Evolutionary conservation across 1,140 invertebrate genomes (phyloP).

Genomic region (Bombus consobrinus): DNA sequence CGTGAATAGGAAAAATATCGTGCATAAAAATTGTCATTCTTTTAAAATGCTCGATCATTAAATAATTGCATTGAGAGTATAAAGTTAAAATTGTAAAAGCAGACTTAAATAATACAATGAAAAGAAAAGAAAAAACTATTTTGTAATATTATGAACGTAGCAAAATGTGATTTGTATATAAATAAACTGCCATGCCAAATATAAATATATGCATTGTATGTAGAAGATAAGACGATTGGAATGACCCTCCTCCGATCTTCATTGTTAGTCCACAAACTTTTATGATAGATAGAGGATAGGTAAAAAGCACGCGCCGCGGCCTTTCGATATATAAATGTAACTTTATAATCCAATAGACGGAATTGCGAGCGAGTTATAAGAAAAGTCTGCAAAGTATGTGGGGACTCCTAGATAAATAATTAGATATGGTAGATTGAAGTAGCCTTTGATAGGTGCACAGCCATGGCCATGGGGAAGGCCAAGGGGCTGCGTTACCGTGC

Average conservation of each 20-base stretch:
- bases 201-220: constrained; percentile 12
- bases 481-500: constrained; percentile 81
- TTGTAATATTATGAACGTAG: constrained; percentile 17
- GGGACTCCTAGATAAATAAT: constrained; percentile 78
- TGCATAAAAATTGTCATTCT: constrained; percentile 46
- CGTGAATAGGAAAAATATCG: constrained; percentile 38
- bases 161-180: constrained; percentile 38
- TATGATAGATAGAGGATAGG: constrained; percentile 58
- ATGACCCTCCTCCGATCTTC: constrained; percentile 66
- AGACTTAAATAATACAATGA: constrained; percentile 32
- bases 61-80: constrained; percentile 40
- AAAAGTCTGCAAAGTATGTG: constrained; percentile 71
- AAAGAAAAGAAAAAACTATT: constrained; percentile 33
- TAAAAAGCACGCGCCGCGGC: constrained; percentile 59
- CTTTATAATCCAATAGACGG: constrained; percentile 56
- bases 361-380: constrained; percentile 64
- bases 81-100: constrained; percentile 54
- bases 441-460: constrained; percentile 81
- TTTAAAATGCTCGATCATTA: constrained; percentile 23
- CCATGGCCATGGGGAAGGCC: constrained; percentile 79
- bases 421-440: constrained; percentile 80
- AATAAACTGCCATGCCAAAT: constrained; percentile 51
- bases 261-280: constrained; percentile 58
- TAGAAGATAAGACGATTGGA: constrained; percentile 63
- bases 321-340: constrained; percentile 30